Percentiles rank a stretch among this genome's conserved stretches.
These are phyloP conservation scores for Sinopyrophorus schimmeli DNA, from an alignment of 2,888 invertebrate genomes.

Conservation along the genomic window DNA sequence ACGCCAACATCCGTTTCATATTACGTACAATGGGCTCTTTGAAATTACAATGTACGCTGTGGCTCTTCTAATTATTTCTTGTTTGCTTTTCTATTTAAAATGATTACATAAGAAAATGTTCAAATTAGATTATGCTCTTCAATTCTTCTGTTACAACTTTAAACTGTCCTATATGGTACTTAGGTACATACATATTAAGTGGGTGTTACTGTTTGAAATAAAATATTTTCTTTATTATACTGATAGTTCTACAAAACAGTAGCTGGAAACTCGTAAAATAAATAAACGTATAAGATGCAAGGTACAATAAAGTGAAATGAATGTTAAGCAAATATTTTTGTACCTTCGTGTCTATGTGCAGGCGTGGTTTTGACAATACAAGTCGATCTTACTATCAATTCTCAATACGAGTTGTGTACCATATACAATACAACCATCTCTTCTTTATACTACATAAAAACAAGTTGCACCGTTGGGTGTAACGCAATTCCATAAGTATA, in stretches of 20 bases:
- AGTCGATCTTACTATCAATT: constrained; percentile 27
- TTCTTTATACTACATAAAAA: too few species aligned
- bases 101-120: constrained; percentile 7
- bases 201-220: constrained; percentile 26
- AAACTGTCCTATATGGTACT: too few species aligned
- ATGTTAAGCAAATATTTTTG: constrained; percentile 32
- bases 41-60: constrained; percentile 10
- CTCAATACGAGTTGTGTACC: too few species aligned
- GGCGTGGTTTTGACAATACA: constrained; percentile 34
- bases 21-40: constrained; percentile 10
- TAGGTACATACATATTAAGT: too few species aligned
- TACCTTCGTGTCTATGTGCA: constrained; percentile 26
- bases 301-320: constrained; percentile 29
- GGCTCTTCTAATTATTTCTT: constrained; percentile 15
- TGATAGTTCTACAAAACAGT: constrained; percentile 27
- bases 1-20: constrained; percentile 23
- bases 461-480: too few species aligned
- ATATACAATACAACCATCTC: too few species aligned
- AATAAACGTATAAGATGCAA: constrained; percentile 24
- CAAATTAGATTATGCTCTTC: constrained; percentile 4
- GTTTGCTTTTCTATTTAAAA: constrained; percentile 11
- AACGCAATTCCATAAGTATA: too few species aligned
- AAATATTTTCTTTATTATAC: constrained; percentile 27
- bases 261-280: constrained; percentile 25
- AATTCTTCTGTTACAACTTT: too few species aligned